Evolutionary conservation across 1,140 invertebrate genomes (phyloP), one percentile per base, ranked within the genome.

Genomic region (Brachionus rotundiformis): DNA sequence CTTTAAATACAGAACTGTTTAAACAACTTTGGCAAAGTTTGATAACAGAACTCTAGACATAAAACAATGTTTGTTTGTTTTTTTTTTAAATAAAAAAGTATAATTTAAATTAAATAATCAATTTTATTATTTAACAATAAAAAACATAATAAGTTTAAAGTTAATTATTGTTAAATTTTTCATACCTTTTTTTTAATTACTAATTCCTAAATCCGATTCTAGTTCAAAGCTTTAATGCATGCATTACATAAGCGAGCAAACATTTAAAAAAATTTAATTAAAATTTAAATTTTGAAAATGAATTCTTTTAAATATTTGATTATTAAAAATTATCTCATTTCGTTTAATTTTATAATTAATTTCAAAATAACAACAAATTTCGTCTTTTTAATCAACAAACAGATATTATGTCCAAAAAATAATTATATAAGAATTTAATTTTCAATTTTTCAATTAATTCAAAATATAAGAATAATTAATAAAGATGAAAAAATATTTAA

Each of bases 131-230:
- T 29, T 25, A 11, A 27, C n/a, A 63, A 63, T 63, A 29, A 3
- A 8, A 29, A 29, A 63, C 11, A 63, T 63, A 11, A 63, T 13
- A 27, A 63, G n/a, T 29, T 29, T 63, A 13, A 63, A 29, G 25
- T 29, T 29, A 63, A 16, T 33, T 23, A 63, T 63, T 63, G 25
- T 63, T 63, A 59, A 59, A 59, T 59, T 8, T 5, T n/a, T n/a
- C n/a, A n/a, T n/a, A n/a, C n/a, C n/a, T 63, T 63, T 31, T 63
- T 29, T 63, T 63, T 63, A 63, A 63, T 63, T 63, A 29, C n/a
- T 63, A 63, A 27, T 33, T 3, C 23, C 11, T 27, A 63, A 63
- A 63, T 63, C 25, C 61, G 29, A 16, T 3, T 29, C 29, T 33
- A 5, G 7, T 63, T 29, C 16, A 49, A 19, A 19, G n/a, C 47